Evolutionary conservation across 2,888 invertebrate species (phyloP).

Genomic region (Agrochola circellaris): DNA sequence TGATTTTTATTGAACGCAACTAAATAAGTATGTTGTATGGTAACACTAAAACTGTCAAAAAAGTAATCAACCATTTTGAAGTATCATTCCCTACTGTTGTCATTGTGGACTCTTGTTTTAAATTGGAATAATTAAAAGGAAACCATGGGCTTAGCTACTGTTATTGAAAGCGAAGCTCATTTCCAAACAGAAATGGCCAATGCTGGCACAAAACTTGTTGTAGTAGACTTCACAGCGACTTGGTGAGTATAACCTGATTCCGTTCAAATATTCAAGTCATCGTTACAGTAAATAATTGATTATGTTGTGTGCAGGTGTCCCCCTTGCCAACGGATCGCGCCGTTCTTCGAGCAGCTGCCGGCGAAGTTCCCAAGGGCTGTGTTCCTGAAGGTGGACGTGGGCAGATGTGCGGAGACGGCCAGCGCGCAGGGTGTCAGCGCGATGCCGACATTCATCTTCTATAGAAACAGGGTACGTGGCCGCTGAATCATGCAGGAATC

Average conservation of each 20-base stretch:
- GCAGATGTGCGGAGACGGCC: constrained; percentile 97
- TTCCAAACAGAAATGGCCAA: constrained; percentile 96
- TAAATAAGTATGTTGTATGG: constrained; percentile 13
- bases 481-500: constrained; percentile 18
- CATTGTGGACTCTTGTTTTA: constrained; percentile 62
- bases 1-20: constrained; percentile 51
- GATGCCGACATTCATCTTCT: constrained; percentile 99
- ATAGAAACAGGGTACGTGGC: constrained; percentile 93
- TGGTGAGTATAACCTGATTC: constrained; percentile 92
- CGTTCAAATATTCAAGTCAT: constrained; percentile 82
- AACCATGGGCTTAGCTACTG: constrained; percentile 91
- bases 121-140: constrained; percentile 59
- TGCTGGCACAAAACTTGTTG: constrained; percentile 96
- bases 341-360: constrained; percentile 97
- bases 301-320: constrained; percentile 94
- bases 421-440: constrained; percentile 96
- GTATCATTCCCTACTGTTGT: constrained; percentile 79
- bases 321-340: constrained; percentile 98
- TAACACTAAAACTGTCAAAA: constrained; percentile 56
- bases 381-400: constrained; percentile 98
- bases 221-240: constrained; percentile 98
- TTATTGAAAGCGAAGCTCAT: constrained; percentile 94
- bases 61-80: constrained; percentile 73
- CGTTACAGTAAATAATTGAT: constrained; percentile 66
- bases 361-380: constrained; percentile 96